These are phyloP conservation scores for Hirundichthys speculiger DNA, from an alignment of 2,113 vertebrate species.

Conservation along the genomic window DNA sequence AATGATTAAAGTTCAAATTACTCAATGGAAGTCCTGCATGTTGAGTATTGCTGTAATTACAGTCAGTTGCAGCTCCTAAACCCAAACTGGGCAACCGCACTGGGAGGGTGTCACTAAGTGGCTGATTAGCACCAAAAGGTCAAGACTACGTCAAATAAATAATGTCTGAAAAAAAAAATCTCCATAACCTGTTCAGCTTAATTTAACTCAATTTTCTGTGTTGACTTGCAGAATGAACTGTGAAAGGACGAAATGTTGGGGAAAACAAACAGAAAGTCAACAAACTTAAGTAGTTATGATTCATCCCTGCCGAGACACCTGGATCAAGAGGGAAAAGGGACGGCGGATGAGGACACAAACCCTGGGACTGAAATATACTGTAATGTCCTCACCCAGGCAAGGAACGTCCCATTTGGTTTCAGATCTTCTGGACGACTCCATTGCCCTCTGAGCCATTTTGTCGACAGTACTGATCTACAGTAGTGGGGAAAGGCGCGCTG, in stretches of 20 bases:
- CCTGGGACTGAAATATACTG: constrained; percentile 40
- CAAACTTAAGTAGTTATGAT: constrained; percentile 63
- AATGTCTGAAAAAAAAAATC: too few relatives aligned
- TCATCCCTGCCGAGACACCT: constrained; percentile 67
- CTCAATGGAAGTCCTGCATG: too few relatives aligned
- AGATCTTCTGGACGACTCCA: constrained; percentile 14
- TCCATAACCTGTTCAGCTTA: too few relatives aligned
- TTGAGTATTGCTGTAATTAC: too few relatives aligned
- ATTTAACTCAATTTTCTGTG: too few relatives aligned
- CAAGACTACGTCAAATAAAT: too few relatives aligned
- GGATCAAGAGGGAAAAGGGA: constrained; percentile 57
- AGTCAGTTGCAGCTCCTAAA: too few relatives aligned
- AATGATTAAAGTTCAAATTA: too few relatives aligned
- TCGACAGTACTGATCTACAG: constrained; percentile 16
- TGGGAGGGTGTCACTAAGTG: too few relatives aligned
- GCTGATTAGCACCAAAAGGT: too few relatives aligned
- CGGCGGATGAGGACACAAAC: constrained; percentile 45
- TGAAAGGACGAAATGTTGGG: constrained; percentile 18
- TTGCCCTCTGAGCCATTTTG: constrained; percentile 34
- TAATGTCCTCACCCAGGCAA: constrained; percentile 39
- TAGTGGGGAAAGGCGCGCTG: constrained; percentile 2
- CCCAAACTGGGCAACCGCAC: too few relatives aligned
- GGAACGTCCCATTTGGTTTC: constrained; percentile 38
- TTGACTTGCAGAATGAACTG: too few relatives aligned
- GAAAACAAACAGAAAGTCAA: constrained; percentile 47